These are phyloP conservation scores for Podarcis siculus DNA, from an alignment of 2,797 vertebrate species.

Conservation along the genomic window DNA sequence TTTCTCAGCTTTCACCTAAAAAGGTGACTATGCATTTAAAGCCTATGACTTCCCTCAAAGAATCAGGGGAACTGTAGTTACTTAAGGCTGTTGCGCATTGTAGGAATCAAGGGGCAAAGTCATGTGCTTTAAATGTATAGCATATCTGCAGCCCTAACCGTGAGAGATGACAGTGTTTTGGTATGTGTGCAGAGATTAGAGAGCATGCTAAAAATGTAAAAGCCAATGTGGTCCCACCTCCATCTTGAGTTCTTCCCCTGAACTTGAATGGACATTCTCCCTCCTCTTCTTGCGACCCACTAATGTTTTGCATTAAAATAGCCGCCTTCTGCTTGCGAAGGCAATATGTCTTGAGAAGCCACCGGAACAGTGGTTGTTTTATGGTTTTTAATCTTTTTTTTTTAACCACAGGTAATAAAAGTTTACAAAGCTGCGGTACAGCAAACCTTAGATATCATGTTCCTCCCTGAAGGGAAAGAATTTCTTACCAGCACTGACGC, in stretches of 20 bases:
- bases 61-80: too few relatives aligned
- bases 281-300: not conserved
- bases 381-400: not conserved
- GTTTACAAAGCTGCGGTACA: slow-evolving; percentile 90
- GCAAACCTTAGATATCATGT: slow-evolving; percentile 93
- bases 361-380: not conserved
- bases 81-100: too few relatives aligned
- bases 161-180: too few relatives aligned
- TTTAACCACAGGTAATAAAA: slow-evolving; percentile 81
- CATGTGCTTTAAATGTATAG: too few relatives aligned
- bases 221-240: not conserved
- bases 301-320: not conserved
- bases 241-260: not conserved
- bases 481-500: slow-evolving; percentile 94
- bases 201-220: not conserved
- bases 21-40: too few relatives aligned
- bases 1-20: not conserved
- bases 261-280: not conserved
- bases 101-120: too few relatives aligned
- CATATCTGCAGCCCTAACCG: too few relatives aligned
- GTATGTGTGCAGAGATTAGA: not conserved
- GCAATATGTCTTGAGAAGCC: slow-evolving; percentile 26
- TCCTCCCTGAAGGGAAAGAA: slow-evolving; percentile 87
- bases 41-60: too few relatives aligned
- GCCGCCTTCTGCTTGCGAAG: not conserved